Evolutionary conservation across 2,113 vertebrate species (phyloP), one percentile per base, ranked within the genome.

Genomic region (Chelonoidis abingdonii): DNA sequence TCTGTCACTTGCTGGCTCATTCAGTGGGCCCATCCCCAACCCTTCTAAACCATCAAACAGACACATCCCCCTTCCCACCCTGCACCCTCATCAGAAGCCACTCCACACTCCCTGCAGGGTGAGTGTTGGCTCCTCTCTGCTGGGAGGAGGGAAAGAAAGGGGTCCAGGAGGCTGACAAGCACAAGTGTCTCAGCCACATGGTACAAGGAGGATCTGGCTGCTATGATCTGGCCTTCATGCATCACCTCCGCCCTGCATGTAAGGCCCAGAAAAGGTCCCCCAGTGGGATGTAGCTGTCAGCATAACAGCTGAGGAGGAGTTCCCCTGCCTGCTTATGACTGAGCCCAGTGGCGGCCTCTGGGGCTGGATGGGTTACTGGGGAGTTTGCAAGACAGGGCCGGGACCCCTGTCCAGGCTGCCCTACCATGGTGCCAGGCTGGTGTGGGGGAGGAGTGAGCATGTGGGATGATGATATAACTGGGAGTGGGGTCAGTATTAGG

Each of bases 151-250:
- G 59, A 65, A 31, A 38, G 31, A 5, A 12, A 35, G 29, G n/a
- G 50, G n/a, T 6, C 9, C 27, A 35, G 17, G 27, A 59, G 9
- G 35, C 25, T 62, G 83, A 92, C 7, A 10, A 22, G 59, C 59
- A 14, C 41, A 57, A 57, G 27, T 65, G 47, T 49, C 3, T 65
- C 56, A 54, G 27, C 3, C 89, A 99, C 98, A 98, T 97, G 98
- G 80, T 99, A 98, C 93, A 88, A 97, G 78, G 97, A 98, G 31
- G 98, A 97, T 13, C 97, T 99, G 96, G 94, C 95, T 47, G 89
- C 97, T 22, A 98, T 99, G 98, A 93, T 99, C 29, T 96, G 97
- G 84, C 98, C 90, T 90, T 99, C 98, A 1, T 98, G 98, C 89
- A 98, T 98, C 86, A 88, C 84, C 65, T 97, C 98, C 29, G 98